Evolutionary conservation across 2,888 invertebrate genomes (phyloP).

Genomic region (Yponomeuta cagnagella): DNA sequence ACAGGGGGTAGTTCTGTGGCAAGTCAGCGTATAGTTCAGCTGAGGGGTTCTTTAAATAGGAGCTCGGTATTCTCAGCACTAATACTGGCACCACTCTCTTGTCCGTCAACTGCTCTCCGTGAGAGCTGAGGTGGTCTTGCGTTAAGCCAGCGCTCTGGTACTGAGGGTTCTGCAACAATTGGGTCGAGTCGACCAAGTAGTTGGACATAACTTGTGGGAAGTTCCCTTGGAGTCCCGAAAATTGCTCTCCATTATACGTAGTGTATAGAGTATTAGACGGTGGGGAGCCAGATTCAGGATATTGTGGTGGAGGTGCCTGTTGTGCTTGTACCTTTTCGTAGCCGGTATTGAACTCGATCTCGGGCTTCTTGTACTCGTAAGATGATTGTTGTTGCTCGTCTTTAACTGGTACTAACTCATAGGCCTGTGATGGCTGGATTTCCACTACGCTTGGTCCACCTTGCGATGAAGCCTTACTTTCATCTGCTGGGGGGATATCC

Average conservation of each 20-base stretch:
- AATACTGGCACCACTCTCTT: conserved; percentile 72
- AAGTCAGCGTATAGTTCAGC: conserved; percentile 73
- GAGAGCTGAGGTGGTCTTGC: conserved; percentile 59
- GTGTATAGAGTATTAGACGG: conserved; percentile 58
- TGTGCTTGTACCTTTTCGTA: conserved; percentile 40
- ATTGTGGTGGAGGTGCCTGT: conserved; percentile 37
- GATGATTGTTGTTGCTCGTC: conserved; percentile 39
- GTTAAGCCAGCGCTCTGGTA: conserved; percentile 70
- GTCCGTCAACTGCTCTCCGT: conserved; percentile 37
- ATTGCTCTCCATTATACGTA: conserved; percentile 64
- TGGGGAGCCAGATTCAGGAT: conserved; percentile 20
- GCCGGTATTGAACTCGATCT: conserved; percentile 41
- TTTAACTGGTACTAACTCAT: conserved; percentile 57
- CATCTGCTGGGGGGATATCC: conserved; percentile 65
- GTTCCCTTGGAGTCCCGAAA: conserved; percentile 60
- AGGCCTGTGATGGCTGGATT: conserved; percentile 76
- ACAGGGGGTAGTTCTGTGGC: conserved; percentile 71
- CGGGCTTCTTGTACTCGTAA: conserved; percentile 51
- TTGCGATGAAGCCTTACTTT: conserved; percentile 26
- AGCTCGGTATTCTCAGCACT: conserved; percentile 74
- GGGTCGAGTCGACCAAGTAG: conserved; percentile 62
- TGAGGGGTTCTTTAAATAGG: conserved; percentile 69
- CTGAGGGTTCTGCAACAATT: conserved; percentile 59
- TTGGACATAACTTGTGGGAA: conserved; percentile 68
- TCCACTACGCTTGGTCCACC: conserved; percentile 46